Conservation (phyloP, 2,797 vertebrate species). For the Acrocephalus scirpaceus region DNA sequence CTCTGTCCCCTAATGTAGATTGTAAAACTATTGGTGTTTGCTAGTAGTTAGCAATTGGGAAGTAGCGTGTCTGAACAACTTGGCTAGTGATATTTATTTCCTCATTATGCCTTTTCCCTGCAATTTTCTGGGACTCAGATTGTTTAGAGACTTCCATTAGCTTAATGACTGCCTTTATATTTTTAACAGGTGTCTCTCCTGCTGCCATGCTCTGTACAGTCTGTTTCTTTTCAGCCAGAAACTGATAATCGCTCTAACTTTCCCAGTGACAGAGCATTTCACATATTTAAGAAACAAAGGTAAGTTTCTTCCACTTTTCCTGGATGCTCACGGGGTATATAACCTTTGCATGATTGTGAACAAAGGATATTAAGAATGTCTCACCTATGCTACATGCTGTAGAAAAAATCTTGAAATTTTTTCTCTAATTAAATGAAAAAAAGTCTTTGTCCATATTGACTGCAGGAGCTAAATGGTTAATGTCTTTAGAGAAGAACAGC, state of each 20-base stretch:
- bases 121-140: background rate
- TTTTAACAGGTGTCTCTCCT: slow-evolving; percentile 85
- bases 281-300: slow-evolving; percentile 99
- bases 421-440: background rate
- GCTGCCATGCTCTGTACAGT: slow-evolving; percentile 87
- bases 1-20: background rate
- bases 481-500: slow-evolving; percentile 32
- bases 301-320: slow-evolving; percentile 35
- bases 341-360: background rate
- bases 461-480: slow-evolving; percentile 11
- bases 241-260: slow-evolving; percentile 98
- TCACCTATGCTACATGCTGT: background rate
- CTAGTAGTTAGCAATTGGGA: background rate
- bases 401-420: background rate
- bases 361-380: background rate
- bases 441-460: background rate
- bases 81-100: background rate
- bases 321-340: background rate
- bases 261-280: slow-evolving; percentile 92
- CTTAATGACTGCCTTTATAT: background rate
- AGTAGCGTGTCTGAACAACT: background rate
- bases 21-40: background rate
- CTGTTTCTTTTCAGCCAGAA: slow-evolving; percentile 97
- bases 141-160: background rate
- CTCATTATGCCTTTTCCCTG: background rate